Evolutionary conservation across 2,797 vertebrate species (phyloP).

Genomic region (Crenuchus spilurus): DNA sequence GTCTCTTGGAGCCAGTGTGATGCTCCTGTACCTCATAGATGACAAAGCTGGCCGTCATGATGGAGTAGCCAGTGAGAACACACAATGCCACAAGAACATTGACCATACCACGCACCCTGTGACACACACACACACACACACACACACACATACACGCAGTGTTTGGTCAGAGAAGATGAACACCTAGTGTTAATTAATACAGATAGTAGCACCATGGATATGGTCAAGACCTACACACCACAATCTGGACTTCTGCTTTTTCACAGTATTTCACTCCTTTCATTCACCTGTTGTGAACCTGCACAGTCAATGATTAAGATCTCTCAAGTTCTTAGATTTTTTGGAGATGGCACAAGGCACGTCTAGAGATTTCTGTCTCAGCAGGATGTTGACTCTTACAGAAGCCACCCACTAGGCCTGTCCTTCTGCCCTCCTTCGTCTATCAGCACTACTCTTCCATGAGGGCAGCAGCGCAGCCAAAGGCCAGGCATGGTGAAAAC

Average conservation of each 20-base stretch:
- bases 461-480: constrained; percentile 14
- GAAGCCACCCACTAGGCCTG: constrained; percentile 8
- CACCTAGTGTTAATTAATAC: neutral
- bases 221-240: neutral
- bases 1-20: constrained; percentile 88
- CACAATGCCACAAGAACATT: constrained; percentile 89
- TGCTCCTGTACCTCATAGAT: constrained; percentile 91
- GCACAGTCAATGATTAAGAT: neutral
- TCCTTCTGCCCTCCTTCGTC: constrained; percentile 8
- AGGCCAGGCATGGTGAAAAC: constrained; percentile 27
- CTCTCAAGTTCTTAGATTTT: neutral
- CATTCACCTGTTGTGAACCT: neutral
- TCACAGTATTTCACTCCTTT: neutral
- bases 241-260: neutral
- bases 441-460: constrained; percentile 2
- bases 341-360: constrained; percentile 12
- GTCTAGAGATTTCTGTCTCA: constrained; percentile 33
- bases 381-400: constrained; percentile 17
- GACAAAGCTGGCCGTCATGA: constrained; percentile 92
- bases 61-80: constrained; percentile 90
- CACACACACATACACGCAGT: constrained; percentile 33
- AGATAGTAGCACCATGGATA: neutral
- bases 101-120: constrained; percentile 85
- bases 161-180: constrained; percentile 11
- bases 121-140: constrained; percentile 43